Percentiles rank a stretch among this genome's conserved stretches.
Evolutionary conservation across 2,797 vertebrate genomes (phyloP).

Genomic region (Discoglossus pictus): DNA sequence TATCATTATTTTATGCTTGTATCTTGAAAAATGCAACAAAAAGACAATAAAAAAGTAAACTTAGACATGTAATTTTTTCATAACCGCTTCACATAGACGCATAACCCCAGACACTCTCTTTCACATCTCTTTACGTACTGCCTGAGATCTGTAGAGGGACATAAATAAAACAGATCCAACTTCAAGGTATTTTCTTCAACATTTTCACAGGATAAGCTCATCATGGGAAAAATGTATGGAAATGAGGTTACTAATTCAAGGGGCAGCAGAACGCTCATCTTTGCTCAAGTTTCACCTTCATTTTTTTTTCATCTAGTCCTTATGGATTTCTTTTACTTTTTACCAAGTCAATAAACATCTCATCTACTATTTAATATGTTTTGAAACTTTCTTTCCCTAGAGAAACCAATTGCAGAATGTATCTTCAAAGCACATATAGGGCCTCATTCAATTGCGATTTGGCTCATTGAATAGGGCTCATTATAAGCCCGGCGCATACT

Average conservation of each 20-base stretch:
- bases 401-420: no score
- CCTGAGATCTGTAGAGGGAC: conserved; percentile 26
- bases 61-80: no score
- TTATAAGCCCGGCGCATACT: no score
- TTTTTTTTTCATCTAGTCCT: conserved; percentile 6
- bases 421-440: no score
- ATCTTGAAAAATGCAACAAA: neutral
- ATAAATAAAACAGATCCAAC: conserved; percentile 20
- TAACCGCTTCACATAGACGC: conserved; percentile 3
- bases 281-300: conserved; percentile 20
- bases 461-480: no score
- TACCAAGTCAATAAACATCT: conserved; percentile 31
- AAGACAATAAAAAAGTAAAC: conserved; percentile 18
- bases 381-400: no score
- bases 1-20: neutral
- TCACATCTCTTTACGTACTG: conserved; percentile 39
- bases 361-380: conserved; percentile 20
- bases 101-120: conserved; percentile 17
- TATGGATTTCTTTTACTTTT: conserved; percentile 26
- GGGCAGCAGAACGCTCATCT: conserved; percentile 16
- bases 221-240: conserved; percentile 26
- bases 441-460: no score
- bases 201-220: conserved; percentile 27
- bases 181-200: conserved; percentile 39
- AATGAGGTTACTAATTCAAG: conserved; percentile 27